These are phyloP conservation scores for Pseudorhiza aurosa DNA, from an alignment of 30 jellyfish, hydroid and myxozoan genomes.

Conservation along the genomic window DNA sequence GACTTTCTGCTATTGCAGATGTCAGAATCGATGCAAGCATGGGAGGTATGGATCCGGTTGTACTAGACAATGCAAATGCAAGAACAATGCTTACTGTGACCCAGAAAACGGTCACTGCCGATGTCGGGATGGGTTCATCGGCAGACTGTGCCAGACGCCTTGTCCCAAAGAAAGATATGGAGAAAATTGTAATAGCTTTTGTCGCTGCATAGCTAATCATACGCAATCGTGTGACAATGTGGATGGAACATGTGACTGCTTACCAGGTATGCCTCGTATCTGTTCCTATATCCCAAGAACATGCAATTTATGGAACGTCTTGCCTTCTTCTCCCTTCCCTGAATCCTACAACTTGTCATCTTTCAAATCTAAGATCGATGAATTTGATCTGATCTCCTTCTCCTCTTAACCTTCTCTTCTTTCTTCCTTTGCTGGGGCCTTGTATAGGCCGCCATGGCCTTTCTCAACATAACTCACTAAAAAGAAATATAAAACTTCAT, in stretches of 20 bases:
- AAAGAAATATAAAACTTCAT: too few relatives aligned
- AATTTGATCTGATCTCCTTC: too few relatives aligned
- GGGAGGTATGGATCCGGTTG: conserved; percentile 84
- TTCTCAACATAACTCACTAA: too few relatives aligned
- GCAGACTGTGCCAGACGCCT: conserved; percentile 61
- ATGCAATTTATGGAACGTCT: too few relatives aligned
- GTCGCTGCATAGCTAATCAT: conserved; percentile 68
- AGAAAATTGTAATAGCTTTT: conserved; percentile 45
- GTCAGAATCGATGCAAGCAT: conserved; percentile 46
- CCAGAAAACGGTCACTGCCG: conserved; percentile 68
- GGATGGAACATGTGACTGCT: conserved; percentile 83
- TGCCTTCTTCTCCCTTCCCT: too few relatives aligned
- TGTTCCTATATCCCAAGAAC: too few relatives aligned
- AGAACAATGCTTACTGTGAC: conserved; percentile 65
- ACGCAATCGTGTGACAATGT: conserved; percentile 71
- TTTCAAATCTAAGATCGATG: too few relatives aligned
- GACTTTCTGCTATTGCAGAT: too few relatives aligned
- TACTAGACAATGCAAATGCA: conserved; percentile 40
- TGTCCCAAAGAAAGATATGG: conserved; percentile 80
- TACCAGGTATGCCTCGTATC: conserved; percentile 67
- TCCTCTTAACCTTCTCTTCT: too few relatives aligned
- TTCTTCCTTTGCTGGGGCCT: too few relatives aligned
- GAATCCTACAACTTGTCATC: too few relatives aligned
- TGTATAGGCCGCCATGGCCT: too few relatives aligned
- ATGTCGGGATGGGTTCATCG: conserved; percentile 79